phyloP scores from a whole-genome alignment of 2,113 vertebrate genomes.

The Eclectus roratus region DNA sequence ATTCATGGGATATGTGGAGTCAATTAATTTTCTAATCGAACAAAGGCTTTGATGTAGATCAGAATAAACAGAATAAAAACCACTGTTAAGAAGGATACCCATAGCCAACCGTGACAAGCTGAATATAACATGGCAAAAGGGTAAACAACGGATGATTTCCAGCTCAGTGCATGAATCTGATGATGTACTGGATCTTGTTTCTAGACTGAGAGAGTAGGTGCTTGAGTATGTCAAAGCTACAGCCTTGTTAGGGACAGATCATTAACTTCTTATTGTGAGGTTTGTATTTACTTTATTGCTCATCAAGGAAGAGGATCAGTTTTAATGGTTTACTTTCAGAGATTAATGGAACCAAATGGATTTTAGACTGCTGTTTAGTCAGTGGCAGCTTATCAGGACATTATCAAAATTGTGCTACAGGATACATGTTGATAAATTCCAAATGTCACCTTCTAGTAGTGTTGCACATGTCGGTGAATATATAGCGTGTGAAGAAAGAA shows the following conservation, averaged over 20 bases:
- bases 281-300: constrained; percentile 29
- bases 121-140: not conserved
- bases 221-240: not conserved
- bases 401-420: not conserved
- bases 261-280: constrained; percentile 17
- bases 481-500: not conserved
- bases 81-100: not conserved
- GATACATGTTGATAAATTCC: not conserved
- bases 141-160: not conserved
- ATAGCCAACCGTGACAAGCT: not conserved
- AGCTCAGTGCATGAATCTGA: not conserved
- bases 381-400: not conserved
- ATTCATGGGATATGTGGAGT: not conserved
- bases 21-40: not conserved
- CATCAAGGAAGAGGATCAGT: not conserved
- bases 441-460: not conserved
- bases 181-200: not conserved
- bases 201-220: not conserved
- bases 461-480: not conserved
- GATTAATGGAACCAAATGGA: constrained; percentile 17
- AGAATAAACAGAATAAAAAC: not conserved
- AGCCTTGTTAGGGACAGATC: constrained; percentile 18
- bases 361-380: constrained; percentile 2
- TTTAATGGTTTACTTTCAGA: constrained; percentile 8
- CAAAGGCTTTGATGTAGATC: not conserved